A percentile compares a stretch with the other conserved stretches of the same genome.
phyloP scores from a whole-genome alignment of 1,140 invertebrate species.

The Pissodes strobi region DNA sequence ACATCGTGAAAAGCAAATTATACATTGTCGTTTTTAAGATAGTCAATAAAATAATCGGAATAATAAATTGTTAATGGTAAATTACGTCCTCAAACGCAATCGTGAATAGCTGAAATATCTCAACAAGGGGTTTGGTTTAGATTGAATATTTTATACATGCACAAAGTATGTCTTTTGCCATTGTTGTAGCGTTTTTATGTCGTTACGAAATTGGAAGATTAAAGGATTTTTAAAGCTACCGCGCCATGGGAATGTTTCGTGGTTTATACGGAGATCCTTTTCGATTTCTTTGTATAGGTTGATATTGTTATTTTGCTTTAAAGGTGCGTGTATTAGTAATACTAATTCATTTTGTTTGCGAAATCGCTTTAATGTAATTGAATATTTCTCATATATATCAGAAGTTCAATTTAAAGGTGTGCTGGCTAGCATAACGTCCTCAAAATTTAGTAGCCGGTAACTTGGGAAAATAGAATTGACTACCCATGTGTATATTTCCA shows the following conservation, averaged over 20 bases:
- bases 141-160: conserved; percentile 25
- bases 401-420: too few species aligned
- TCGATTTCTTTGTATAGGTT: conserved; percentile 17
- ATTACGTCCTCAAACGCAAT: conserved; percentile 4
- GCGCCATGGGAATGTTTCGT: conserved; percentile 3
- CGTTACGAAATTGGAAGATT: conserved; percentile 24
- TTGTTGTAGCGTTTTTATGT: conserved; percentile 20
- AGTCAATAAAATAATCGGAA: too few species aligned
- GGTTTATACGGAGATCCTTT: conserved; percentile 8
- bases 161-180: conserved; percentile 19
- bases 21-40: too few species aligned
- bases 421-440: too few species aligned
- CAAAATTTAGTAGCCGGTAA: too few species aligned
- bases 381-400: too few species aligned
- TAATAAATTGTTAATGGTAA: conserved; percentile 13
- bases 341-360: not conserved
- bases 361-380: not conserved
- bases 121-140: conserved; percentile 23
- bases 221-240: conserved; percentile 16
- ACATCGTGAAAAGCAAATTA: too few species aligned
- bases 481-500: too few species aligned
- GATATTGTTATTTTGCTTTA: conserved; percentile 13
- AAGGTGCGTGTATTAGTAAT: not conserved
- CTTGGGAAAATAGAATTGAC: too few species aligned
- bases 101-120: conserved; percentile 30